These are phyloP conservation scores for Philantomba maxwellii DNA, from an alignment of 2,113 vertebrate genomes.

Conservation along the genomic window DNA sequence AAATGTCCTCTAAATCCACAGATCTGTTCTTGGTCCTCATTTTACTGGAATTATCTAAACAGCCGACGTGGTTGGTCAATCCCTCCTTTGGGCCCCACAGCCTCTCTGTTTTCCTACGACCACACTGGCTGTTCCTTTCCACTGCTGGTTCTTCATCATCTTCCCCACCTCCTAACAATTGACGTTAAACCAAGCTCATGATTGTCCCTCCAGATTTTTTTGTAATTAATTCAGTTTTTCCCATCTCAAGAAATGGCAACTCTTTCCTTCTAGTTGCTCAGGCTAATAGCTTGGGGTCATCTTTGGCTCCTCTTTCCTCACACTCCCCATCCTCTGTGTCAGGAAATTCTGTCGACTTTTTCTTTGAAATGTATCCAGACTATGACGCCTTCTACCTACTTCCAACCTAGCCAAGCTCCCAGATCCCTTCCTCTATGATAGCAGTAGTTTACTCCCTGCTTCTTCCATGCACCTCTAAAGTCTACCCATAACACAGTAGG, in stretches of 20 bases:
- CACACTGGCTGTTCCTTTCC: neutral
- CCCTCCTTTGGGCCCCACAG: neutral
- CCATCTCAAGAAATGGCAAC: neutral
- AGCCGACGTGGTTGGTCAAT: neutral
- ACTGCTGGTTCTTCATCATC: neutral
- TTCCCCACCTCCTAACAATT: neutral
- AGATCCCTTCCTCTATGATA: neutral
- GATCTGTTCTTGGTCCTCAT: neutral
- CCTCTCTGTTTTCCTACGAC: neutral
- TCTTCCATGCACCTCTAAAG: neutral
- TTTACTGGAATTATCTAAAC: neutral
- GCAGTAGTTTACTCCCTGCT: neutral
- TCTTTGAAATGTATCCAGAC: neutral
- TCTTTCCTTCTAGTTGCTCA: neutral
- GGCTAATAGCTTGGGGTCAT: neutral
- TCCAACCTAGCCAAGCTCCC: neutral
- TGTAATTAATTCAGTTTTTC: neutral
- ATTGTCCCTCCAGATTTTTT: neutral
- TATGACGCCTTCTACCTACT: neutral
- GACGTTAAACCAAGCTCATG: neutral
- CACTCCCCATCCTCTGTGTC: neutral
- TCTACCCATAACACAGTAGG: neutral
- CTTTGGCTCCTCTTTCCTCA: neutral
- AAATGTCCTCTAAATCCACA: neutral
- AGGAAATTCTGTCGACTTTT: neutral